Base-by-base conservation (phyloP, 1,140 invertebrate genomes). In the Luehdorfia chinensis region DNA sequence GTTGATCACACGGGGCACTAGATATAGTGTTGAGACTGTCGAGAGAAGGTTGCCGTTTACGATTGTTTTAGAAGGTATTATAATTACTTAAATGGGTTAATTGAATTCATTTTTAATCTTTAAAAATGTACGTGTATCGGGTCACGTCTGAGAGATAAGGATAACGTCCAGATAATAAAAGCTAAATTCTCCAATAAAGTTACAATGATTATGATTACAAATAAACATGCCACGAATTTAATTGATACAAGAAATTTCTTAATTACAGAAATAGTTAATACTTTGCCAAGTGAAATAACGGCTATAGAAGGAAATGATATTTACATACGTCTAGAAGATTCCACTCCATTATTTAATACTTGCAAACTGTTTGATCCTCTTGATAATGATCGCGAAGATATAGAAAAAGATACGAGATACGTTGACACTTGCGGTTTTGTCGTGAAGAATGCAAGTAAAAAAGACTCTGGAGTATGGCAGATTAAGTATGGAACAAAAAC, bases 11-110 rank as follows among this genome's bases (percentile, higher is more conserved):
- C 62, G 50, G 16, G 68, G 59, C 1, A 34, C 14, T 1, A 57
- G 46, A 7, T 47, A 44, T 0, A 9, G 33, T 1, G 54, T 51
- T 1, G 43, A 45, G 4, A 36, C 45, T n/a, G 50, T 67, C 6
- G 62, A 78, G 61, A 67, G 57, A 37, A 70, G 67, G 46, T 50
- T 66, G 31, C 50, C 55, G 0, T 70, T 84, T 43, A 64, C 47
- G 3, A 63, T 84, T 23, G 14, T 47, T 9, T 60, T 80, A 11
- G 66, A 75, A 76, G 71, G 78, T 81, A 76, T 53, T 54, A 34
- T 18, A 23, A 21, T 49, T 13, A 12, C 39, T 49, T 52, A 41
- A 47, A 53, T 44, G 37, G 28, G 36, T 41, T 13, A 8, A 34
- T 27, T 52, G 41, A 53, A 59, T 59, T 21, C 47, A 45, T 25